These are phyloP conservation scores for Drosophila aldrichi DNA, from an alignment of 2,888 invertebrate genomes.

Conservation along the genomic window DNA sequence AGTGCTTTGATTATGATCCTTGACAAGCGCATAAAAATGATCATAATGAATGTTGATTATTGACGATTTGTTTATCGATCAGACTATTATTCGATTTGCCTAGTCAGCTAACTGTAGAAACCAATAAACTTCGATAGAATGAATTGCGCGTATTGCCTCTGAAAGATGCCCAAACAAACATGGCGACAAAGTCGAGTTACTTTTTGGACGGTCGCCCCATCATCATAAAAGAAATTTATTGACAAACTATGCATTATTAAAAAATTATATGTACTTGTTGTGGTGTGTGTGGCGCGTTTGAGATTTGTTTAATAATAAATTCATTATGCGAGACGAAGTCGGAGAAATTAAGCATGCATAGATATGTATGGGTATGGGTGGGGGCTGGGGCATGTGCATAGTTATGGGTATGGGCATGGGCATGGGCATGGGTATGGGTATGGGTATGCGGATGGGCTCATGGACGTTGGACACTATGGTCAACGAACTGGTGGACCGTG, in stretches of 20 bases:
- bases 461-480: slow-evolving; percentile 53
- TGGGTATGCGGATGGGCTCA: slow-evolving; percentile 30
- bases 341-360: slow-evolving; percentile 80
- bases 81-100: too few relatives aligned
- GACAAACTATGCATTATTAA: slow-evolving; percentile 81
- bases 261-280: slow-evolving; percentile 80
- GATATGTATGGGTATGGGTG: slow-evolving; percentile 43
- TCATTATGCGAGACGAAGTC: slow-evolving; percentile 66
- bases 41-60: not conserved
- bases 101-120: too few relatives aligned
- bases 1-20: too few relatives aligned
- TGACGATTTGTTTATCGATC: not conserved
- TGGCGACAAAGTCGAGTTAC: slow-evolving; percentile 15
- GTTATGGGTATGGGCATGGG: slow-evolving; percentile 11
- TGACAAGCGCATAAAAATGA: too few relatives aligned
- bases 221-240: slow-evolving; percentile 80
- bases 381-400: slow-evolving; percentile 15
- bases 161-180: slow-evolving; percentile 15
- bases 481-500: slow-evolving; percentile 79
- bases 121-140: not conserved
- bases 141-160: not conserved
- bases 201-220: slow-evolving; percentile 10
- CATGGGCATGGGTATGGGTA: slow-evolving; percentile 16
- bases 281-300: slow-evolving; percentile 65
- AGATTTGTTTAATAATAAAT: slow-evolving; percentile 81